Conservation (phyloP, 2,888 invertebrate genomes). For the Cryptus viduatorius region DNA sequence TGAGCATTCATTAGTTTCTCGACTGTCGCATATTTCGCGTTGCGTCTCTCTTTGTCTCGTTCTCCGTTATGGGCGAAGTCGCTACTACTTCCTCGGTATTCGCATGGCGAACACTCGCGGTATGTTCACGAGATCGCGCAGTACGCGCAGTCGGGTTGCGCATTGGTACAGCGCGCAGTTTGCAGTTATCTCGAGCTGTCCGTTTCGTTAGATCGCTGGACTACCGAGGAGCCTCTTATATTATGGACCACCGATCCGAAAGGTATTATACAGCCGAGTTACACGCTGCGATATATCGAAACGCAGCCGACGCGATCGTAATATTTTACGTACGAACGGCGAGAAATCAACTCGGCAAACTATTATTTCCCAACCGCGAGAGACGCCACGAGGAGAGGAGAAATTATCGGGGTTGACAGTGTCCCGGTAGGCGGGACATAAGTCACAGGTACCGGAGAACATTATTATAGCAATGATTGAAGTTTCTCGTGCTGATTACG, state of each 20-base stretch:
- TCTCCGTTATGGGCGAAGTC: neutral
- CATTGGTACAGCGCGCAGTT: constrained; percentile 44
- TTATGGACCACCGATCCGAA: constrained; percentile 12
- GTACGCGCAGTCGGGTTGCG: constrained; percentile 32
- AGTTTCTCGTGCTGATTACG: constrained; percentile 32
- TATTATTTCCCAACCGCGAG: constrained; percentile 56
- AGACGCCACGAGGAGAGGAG: constrained; percentile 11
- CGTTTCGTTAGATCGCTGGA: constrained; percentile 44
- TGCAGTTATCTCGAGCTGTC: constrained; percentile 41
- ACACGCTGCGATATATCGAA: neutral
- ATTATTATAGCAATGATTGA: constrained; percentile 34
- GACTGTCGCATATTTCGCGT: constrained; percentile 26
- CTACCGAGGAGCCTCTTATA: constrained; percentile 22
- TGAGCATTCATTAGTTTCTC: constrained; percentile 53
- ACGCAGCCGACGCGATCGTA: constrained; percentile 15
- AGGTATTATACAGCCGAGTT: neutral
- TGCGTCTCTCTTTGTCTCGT: neutral
- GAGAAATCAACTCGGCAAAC: constrained; percentile 45
- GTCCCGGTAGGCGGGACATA: constrained; percentile 49
- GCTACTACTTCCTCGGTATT: neutral
- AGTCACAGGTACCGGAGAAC: constrained; percentile 42
- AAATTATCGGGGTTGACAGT: constrained; percentile 50
- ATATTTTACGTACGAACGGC: constrained; percentile 55
- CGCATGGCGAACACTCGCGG: neutral
- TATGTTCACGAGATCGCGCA: constrained; percentile 40